A percentile compares a stretch with the other conserved stretches of the same genome.
Conservation (phyloP, 1,140 invertebrate species). For the Pomacea maculata region DNA sequence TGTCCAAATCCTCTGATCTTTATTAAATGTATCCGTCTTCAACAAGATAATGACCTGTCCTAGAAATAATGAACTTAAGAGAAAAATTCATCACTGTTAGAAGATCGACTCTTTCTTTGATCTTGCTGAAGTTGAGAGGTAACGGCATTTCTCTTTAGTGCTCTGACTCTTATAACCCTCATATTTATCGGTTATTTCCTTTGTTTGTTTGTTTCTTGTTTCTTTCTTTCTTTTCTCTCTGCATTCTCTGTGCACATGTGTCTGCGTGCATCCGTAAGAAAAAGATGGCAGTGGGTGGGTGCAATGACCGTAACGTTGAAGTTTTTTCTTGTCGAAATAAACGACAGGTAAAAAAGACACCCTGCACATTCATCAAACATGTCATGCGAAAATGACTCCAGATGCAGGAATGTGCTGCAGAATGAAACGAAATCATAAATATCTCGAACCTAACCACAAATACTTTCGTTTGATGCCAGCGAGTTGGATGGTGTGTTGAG, state of each 20-base stretch:
- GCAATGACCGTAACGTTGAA: no score
- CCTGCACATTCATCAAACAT: background rate
- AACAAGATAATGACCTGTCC: background rate
- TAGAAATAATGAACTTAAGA: background rate
- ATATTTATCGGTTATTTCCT: background rate
- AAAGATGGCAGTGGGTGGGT: no score
- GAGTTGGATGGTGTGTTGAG: no score
- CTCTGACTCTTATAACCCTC: no score
- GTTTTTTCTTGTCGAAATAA: no score
- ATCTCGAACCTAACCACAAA: no score
- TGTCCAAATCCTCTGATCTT: no score
- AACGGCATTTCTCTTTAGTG: background rate
- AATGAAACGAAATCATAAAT: no score
- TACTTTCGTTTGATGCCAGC: no score
- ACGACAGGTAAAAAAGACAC: background rate
- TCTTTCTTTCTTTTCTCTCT: background rate
- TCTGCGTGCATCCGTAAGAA: background rate
- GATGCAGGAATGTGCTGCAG: no score
- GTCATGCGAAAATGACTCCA: no score
- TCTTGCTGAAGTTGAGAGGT: background rate
- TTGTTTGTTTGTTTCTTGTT: background rate
- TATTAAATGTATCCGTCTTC: no score
- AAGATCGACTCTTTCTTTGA: background rate
- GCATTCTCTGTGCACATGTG: background rate
- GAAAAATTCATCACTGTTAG: background rate